A percentile compares a stretch with the other conserved stretches of the same genome.
These are phyloP conservation scores for Clostera curtula DNA, from an alignment of 2,888 invertebrate genomes.

Conservation along the genomic window DNA sequence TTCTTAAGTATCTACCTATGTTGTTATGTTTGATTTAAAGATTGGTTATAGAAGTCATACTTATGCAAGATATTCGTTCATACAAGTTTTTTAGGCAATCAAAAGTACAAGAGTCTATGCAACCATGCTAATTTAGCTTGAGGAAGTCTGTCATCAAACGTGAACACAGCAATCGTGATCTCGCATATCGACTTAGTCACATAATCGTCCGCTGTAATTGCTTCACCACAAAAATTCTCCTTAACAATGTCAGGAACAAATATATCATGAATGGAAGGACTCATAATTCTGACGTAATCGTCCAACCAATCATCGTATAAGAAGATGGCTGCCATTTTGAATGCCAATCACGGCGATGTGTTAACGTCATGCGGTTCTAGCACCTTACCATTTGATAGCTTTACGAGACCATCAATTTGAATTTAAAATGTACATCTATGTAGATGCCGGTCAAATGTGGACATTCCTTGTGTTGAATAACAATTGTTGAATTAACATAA, in stretches of 20 bases:
- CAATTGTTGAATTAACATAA: slow-evolving; percentile 70
- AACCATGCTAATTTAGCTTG: slow-evolving; percentile 10
- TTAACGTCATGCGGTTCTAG: slow-evolving; percentile 60
- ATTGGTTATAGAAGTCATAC: too few relatives aligned
- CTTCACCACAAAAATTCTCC: slow-evolving; percentile 14
- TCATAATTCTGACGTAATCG: slow-evolving; percentile 42
- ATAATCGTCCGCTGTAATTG: slow-evolving; percentile 13
- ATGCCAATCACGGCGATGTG: slow-evolving; percentile 58
- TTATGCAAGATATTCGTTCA: too few relatives aligned
- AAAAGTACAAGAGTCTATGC: too few relatives aligned
- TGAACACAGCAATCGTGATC: slow-evolving; percentile 9
- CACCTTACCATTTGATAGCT: slow-evolving; percentile 67
- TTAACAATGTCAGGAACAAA: slow-evolving; percentile 18
- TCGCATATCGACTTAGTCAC: slow-evolving; percentile 14
- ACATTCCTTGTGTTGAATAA: slow-evolving; percentile 61
- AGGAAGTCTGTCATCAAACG: slow-evolving; percentile 15
- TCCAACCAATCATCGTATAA: slow-evolving; percentile 41
- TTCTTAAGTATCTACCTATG: slow-evolving; percentile 5
- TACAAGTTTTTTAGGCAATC: too few relatives aligned
- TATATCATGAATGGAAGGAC: slow-evolving; percentile 37
- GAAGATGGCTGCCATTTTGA: slow-evolving; percentile 60
- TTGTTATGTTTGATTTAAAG: too few relatives aligned
- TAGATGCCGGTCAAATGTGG: slow-evolving; percentile 73
- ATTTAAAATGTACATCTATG: slow-evolving; percentile 68
- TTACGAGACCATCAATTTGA: slow-evolving; percentile 70